Percentiles rank a stretch among this genome's conserved stretches.
phyloP scores from a whole-genome alignment of 2,113 vertebrate genomes.

The Elachura formosa region DNA sequence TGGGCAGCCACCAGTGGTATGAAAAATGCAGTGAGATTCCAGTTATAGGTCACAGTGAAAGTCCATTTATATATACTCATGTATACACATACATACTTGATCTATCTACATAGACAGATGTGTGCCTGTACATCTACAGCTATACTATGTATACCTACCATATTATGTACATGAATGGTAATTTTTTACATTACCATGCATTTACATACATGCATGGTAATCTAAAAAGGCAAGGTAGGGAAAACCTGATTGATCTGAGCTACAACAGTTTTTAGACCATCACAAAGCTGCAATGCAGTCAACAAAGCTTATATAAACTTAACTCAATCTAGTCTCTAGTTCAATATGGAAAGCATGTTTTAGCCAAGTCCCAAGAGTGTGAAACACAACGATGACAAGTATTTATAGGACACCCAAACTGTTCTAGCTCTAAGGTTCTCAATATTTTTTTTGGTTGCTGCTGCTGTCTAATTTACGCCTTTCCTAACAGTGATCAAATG shows the following conservation, averaged over 20 bases:
- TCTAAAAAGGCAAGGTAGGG: neutral
- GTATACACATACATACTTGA: neutral
- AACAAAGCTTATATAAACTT: neutral
- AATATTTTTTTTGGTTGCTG: neutral
- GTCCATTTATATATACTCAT: neutral
- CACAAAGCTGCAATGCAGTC: neutral
- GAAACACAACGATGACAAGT: neutral
- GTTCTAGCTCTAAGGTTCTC: neutral
- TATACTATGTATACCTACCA: no score
- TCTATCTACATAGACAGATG: neutral
- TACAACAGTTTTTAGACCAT: neutral
- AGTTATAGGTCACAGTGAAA: neutral
- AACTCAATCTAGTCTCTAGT: neutral
- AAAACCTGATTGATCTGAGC: neutral
- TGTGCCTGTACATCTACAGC: rapidly evolving
- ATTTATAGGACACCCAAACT: slow-evolving; percentile 31
- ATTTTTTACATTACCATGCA: no score
- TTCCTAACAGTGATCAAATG: neutral
- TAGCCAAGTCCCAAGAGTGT: neutral
- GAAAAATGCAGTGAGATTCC: neutral
- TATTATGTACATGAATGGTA: no score
- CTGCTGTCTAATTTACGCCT: slow-evolving; percentile 27
- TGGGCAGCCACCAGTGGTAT: neutral
- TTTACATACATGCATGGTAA: rapidly evolving
- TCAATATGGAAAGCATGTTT: neutral